Evolutionary conservation across 1,140 invertebrate species (phyloP).

Genomic region (Heliconius hewitsoni): DNA sequence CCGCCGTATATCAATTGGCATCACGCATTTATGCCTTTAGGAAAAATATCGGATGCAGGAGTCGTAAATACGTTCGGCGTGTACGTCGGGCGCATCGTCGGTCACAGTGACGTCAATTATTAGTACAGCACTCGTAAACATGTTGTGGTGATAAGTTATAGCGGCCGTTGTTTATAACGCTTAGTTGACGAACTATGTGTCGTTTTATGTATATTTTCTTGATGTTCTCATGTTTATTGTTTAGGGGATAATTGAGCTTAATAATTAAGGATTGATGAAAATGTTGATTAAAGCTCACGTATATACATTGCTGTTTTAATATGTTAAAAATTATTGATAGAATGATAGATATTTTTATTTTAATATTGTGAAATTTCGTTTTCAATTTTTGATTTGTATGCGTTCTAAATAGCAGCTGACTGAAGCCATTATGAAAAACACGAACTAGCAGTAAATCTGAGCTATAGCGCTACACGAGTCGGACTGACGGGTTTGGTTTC

Average conservation of each 20-base stretch:
- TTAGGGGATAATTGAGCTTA: not conserved
- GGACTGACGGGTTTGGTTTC: constrained; percentile 47
- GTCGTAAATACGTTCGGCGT: constrained; percentile 58
- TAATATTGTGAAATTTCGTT: not conserved
- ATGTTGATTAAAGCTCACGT: too few species aligned
- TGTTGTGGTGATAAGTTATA: constrained; percentile 47
- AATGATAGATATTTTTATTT: too few species aligned
- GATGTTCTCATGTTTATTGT: not conserved
- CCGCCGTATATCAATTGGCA: constrained; percentile 64
- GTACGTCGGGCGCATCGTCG: constrained; percentile 53
- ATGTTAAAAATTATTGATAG: too few species aligned
- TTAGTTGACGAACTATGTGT: constrained; percentile 24
- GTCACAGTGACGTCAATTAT: constrained; percentile 68
- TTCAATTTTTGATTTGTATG: not conserved
- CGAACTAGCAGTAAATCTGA: constrained; percentile 49
- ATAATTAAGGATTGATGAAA: not conserved
- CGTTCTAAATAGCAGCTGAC: constrained; percentile 29
- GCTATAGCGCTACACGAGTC: constrained; percentile 43
- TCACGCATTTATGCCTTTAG: constrained; percentile 67
- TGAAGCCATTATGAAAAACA: constrained; percentile 37
- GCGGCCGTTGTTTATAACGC: constrained; percentile 33
- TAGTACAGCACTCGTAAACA: constrained; percentile 57
- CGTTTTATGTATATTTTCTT: constrained; percentile 29
- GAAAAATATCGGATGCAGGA: constrained; percentile 68
- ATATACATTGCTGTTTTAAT: too few species aligned